Base-by-base conservation (phyloP, 2,113 vertebrate species). In the Dipodomys merriami region DNA sequence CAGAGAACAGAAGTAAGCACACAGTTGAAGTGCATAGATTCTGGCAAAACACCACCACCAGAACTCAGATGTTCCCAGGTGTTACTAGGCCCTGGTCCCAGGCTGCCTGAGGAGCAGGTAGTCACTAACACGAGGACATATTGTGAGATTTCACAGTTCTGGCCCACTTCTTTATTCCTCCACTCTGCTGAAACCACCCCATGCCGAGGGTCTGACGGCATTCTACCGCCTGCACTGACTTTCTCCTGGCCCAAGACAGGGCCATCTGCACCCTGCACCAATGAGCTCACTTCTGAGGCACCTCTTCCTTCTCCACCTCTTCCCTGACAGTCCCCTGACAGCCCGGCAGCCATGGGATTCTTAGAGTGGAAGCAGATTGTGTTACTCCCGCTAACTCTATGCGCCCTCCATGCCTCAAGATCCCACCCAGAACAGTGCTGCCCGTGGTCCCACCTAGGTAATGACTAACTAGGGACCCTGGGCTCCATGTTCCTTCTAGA, bases 171-270 rank as follows among this genome's bases (percentile, higher is more conserved):
- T 68, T 12, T 60, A n/a, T 16, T 65, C 68, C 57, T 35, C 49
- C 65, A 35, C 8, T 39, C 30, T 13, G 12, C 2, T 0, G 0
- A 16, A 19, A 6, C 19, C 7, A 2, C 15, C 2, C 0, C 7
- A 5, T 0, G 15, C 11, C n/a, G 46, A 80, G 25, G 20, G n/a
- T 33, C 7, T 8, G 9, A 12, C 1, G 2, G 6, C 25, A 9
- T 11, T 20, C 39, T 64, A 22, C 57, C 60, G 4, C 13, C 49
- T 22, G 23, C 53, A 16, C 77, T 6, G 2, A 39, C 13, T 11
- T 22, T 19, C 22, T 64, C 15, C 4, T 7, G 64, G 53, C 23
- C 72, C 23, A 60, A 6, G 22, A 12, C 33, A 35, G 71, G 22
- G 10, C 2, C 6, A 1, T 18, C 18, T 72, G 27, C 89, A 4